These are phyloP conservation scores for Cryptoprocta ferox DNA, from an alignment of 2,797 vertebrate species.

Conservation along the genomic window DNA sequence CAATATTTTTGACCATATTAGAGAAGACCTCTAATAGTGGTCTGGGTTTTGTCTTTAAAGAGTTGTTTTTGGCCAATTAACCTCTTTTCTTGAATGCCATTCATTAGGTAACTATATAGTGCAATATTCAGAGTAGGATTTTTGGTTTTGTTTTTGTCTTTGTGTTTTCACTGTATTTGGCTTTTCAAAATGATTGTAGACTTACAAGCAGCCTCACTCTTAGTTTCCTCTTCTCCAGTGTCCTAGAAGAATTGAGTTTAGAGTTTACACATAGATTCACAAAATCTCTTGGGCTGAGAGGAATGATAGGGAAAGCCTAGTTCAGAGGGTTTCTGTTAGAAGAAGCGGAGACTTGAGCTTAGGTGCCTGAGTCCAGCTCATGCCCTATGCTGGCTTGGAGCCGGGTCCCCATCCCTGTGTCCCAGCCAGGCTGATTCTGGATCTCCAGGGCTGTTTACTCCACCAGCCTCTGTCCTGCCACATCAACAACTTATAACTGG, in stretches of 20 bases:
- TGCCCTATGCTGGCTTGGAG: background rate
- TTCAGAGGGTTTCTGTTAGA: background rate
- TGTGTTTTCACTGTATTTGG: background rate
- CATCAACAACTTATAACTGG: background rate
- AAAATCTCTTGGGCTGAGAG: background rate
- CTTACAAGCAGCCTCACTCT: background rate
- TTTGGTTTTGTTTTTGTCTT: background rate
- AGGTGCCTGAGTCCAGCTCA: background rate
- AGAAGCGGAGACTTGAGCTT: background rate
- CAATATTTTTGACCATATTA: background rate
- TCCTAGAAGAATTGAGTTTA: background rate
- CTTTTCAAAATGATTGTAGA: background rate
- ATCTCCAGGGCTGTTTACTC: background rate
- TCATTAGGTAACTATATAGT: background rate
- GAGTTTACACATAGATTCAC: background rate
- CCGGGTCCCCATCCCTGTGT: background rate
- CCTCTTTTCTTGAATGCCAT: background rate
- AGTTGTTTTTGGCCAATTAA: background rate
- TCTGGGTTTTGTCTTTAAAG: background rate
- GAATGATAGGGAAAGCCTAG: background rate
- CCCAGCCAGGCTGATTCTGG: background rate
- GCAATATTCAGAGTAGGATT: background rate
- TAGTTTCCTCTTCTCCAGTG: background rate
- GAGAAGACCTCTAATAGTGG: background rate
- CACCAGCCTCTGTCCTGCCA: background rate